Conservation (phyloP, 1,140 invertebrate genomes). For the Melanaphis sacchari region DNA sequence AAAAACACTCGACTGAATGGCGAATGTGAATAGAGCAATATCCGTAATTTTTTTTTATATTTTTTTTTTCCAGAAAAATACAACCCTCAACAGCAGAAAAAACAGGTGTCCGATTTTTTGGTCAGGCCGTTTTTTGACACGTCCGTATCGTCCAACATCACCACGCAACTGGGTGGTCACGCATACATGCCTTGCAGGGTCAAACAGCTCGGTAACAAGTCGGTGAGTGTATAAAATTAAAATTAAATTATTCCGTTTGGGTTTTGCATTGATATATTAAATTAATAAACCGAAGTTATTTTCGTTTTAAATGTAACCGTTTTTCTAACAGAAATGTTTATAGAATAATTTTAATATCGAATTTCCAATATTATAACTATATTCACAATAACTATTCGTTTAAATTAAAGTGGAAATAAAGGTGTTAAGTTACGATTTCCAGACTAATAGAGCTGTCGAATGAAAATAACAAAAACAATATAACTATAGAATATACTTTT, state of each 20-base stretch:
- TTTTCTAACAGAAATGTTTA: too few species aligned
- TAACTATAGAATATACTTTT: too few species aligned
- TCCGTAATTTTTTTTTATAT: not conserved
- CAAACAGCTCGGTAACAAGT: conserved; percentile 71
- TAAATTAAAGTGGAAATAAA: too few species aligned
- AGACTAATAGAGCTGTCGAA: too few species aligned
- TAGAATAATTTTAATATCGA: not conserved
- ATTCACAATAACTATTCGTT: too few species aligned
- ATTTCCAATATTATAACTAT: too few species aligned
- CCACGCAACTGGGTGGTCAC: conserved; percentile 82
- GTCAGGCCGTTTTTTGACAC: conserved; percentile 66
- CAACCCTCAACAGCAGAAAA: conserved; percentile 50
- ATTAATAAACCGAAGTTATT: too few species aligned
- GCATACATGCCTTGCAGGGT: conserved; percentile 83
- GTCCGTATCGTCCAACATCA: conserved; percentile 77
- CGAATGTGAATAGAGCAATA: not conserved
- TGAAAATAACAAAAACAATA: too few species aligned
- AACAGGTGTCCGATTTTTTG: conserved; percentile 58
- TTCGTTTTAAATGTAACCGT: too few species aligned
- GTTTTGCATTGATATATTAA: not conserved
- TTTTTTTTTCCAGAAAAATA: conserved; percentile 45
- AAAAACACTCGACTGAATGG: not conserved
- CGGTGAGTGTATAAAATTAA: conserved; percentile 62
- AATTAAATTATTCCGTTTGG: not conserved
- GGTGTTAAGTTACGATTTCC: too few species aligned